These are phyloP conservation scores for Pogoniulus pusillus DNA, from an alignment of 2,797 vertebrate genomes.

Conservation along the genomic window DNA sequence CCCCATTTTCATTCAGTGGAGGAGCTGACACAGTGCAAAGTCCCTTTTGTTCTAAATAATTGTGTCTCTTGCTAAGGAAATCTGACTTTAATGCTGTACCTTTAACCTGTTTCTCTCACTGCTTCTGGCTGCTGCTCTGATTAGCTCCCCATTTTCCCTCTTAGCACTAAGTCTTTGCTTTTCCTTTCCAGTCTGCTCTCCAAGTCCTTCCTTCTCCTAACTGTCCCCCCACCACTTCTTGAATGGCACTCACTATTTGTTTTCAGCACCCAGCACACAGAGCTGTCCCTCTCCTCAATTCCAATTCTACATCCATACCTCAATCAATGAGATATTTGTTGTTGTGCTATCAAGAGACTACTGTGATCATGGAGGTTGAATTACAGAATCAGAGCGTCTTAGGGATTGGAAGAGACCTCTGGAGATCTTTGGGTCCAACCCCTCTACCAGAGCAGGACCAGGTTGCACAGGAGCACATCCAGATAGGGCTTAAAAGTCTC, in stretches of 20 bases:
- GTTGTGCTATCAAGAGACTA: not conserved
- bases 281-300: not conserved
- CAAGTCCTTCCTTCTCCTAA: not conserved
- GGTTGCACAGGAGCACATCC: no score
- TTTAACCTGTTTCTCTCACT: not conserved
- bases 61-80: not conserved
- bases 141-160: not conserved
- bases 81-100: not conserved
- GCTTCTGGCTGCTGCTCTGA: not conserved
- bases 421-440: no score
- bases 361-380: not conserved
- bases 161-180: not conserved
- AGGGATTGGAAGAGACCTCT: no score
- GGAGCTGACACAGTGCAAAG: not conserved
- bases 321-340: not conserved
- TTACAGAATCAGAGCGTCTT: not conserved
- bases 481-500: no score
- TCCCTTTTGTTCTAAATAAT: not conserved
- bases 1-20: not conserved
- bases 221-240: not conserved
- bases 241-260: not conserved
- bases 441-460: no score
- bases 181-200: not conserved
- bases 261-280: not conserved
- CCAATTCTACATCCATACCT: not conserved